These are phyloP conservation scores for Scolopax mira DNA, from an alignment of 2,113 vertebrate genomes.

Conservation along the genomic window DNA sequence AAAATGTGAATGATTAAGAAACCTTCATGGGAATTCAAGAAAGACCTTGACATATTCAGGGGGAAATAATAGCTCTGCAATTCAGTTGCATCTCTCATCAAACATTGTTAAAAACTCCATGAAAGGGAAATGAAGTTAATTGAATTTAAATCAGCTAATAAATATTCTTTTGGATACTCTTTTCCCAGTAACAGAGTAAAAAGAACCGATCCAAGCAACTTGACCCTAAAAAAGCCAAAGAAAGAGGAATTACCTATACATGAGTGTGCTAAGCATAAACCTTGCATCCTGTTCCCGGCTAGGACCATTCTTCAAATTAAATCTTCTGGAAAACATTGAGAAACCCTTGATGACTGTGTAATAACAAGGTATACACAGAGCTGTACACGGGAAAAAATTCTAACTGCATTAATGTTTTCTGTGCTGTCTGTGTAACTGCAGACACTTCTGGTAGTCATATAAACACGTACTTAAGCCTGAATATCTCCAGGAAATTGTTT, in stretches of 20 bases:
- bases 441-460: background rate
- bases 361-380: background rate
- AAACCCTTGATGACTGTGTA: background rate
- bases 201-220: background rate
- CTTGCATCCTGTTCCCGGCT: background rate
- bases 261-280: background rate
- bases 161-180: background rate
- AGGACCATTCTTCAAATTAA: background rate
- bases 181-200: background rate
- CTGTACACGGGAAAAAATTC: background rate
- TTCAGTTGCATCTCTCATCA: background rate
- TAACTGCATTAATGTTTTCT: background rate
- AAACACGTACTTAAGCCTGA: background rate
- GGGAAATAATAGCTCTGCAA: background rate
- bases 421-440: background rate
- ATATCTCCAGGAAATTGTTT: background rate
- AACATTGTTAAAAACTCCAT: background rate
- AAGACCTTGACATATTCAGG: background rate
- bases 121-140: background rate
- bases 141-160: conserved; percentile 12
- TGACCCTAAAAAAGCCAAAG: background rate
- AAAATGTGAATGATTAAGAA: background rate
- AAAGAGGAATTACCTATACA: background rate
- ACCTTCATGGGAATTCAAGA: background rate
- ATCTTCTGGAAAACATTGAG: background rate